These are phyloP conservation scores for Sesia apiformis DNA, from an alignment of 2,888 invertebrate species.

Conservation along the genomic window DNA sequence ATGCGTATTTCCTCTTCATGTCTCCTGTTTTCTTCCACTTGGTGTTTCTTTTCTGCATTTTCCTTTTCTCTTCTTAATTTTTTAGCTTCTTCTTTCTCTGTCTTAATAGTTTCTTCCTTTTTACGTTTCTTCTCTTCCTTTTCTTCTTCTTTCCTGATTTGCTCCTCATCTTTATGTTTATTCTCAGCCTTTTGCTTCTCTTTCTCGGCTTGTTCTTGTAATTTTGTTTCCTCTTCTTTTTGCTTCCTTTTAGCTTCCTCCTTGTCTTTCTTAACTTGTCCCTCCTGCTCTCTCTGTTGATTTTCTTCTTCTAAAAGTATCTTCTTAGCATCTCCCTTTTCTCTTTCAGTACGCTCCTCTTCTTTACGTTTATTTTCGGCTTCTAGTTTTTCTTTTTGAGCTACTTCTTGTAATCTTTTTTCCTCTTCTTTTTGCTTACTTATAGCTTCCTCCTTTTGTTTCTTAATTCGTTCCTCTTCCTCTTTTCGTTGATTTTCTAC, in stretches of 20 bases:
- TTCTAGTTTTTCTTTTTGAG: slow-evolving; percentile 10
- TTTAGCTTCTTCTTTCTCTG: slow-evolving; percentile 4
- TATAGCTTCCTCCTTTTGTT: neutral
- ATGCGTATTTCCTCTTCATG: neutral
- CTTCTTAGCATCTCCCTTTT: slow-evolving; percentile 6
- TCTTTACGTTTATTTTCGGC: slow-evolving; percentile 2
- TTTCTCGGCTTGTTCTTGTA: slow-evolving; percentile 9
- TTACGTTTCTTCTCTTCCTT: slow-evolving; percentile 5
- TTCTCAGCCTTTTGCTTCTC: slow-evolving; percentile 8
- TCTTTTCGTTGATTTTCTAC: slow-evolving; percentile 1
- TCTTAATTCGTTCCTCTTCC: neutral
- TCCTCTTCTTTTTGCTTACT: neutral
- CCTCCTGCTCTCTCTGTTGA: slow-evolving; percentile 4
- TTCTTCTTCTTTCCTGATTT: slow-evolving; percentile 9
- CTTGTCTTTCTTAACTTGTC: slow-evolving; percentile 7
- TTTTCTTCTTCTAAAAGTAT: neutral
- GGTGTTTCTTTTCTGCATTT: neutral
- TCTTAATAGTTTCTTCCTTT: slow-evolving; percentile 6
- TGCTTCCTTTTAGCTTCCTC: slow-evolving; percentile 7
- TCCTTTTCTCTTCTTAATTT: slow-evolving; percentile 1
- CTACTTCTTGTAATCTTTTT: slow-evolving; percentile 1
- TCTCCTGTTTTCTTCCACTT: neutral
- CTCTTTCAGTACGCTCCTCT: slow-evolving; percentile 5
- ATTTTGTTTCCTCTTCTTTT: slow-evolving; percentile 1
- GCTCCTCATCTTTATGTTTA: slow-evolving; percentile 4